Conservation (phyloP, 2,888 invertebrate genomes). For the Abrostola tripartita region DNA sequence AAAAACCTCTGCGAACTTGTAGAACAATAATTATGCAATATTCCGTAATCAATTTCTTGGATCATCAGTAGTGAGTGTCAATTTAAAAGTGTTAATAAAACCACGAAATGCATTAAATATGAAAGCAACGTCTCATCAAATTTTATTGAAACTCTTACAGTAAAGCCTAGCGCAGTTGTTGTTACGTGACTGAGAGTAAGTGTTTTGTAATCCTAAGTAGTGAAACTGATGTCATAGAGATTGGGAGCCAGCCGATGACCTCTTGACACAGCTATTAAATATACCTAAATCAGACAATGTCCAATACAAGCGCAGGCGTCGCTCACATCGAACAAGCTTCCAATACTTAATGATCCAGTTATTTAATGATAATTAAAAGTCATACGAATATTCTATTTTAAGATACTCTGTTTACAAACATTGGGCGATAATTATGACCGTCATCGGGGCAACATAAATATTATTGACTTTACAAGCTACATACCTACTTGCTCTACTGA, state of each 20-base stretch:
- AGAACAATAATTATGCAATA: constrained; percentile 49
- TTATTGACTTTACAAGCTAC: constrained; percentile 3
- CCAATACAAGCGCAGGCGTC: constrained; percentile 55
- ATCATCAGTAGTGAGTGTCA: constrained; percentile 29
- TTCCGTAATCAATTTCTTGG: constrained; percentile 18
- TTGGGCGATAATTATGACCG: constrained; percentile 20
- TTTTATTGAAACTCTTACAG: constrained; percentile 69
- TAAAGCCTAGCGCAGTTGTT: constrained; percentile 66
- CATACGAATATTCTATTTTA: constrained; percentile 39
- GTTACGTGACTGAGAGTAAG: constrained; percentile 84
- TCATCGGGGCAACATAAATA: constrained; percentile 8
- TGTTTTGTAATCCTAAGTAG: constrained; percentile 83
- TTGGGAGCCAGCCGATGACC: constrained; percentile 85
- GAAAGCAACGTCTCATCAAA: constrained; percentile 67
- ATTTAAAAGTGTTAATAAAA: constrained; percentile 56
- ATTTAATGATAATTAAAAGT: constrained; percentile 40
- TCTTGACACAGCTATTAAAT: constrained; percentile 78
- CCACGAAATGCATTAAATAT: constrained; percentile 58
- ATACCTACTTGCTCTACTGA: neutral
- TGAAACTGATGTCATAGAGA: constrained; percentile 82
- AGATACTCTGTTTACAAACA: constrained; percentile 38
- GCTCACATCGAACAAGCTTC: constrained; percentile 26
- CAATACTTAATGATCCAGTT: constrained; percentile 47
- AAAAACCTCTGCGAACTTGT: constrained; percentile 1
- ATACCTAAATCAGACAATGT: constrained; percentile 69